Percentiles rank a stretch among this genome's conserved stretches.
phyloP scores from a whole-genome alignment of 2,888 invertebrate genomes.

The Ichneumoninae sp. region DNA sequence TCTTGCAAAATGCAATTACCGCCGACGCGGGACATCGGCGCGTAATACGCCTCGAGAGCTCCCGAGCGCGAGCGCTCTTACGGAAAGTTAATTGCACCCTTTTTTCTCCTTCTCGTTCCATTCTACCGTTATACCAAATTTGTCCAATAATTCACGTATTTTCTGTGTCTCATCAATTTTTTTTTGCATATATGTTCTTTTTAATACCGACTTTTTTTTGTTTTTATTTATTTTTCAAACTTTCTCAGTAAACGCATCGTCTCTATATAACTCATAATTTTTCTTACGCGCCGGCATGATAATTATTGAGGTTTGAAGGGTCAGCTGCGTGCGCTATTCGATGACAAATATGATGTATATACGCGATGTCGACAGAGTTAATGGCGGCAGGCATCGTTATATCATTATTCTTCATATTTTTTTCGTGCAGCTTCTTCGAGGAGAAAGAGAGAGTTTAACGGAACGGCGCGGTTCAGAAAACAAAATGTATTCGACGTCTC shows the following conservation, averaged over 20 bases:
- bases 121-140: conserved; percentile 57
- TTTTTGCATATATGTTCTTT: conserved; percentile 26
- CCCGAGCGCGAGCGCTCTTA: conserved; percentile 66
- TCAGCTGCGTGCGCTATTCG: conserved; percentile 12
- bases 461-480: conserved; percentile 32
- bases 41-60: conserved; percentile 65
- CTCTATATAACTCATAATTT: conserved; percentile 26
- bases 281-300: conserved; percentile 16
- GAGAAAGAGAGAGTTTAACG: conserved; percentile 46
- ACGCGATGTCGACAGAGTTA: conserved; percentile 64
- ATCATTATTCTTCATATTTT: conserved; percentile 27
- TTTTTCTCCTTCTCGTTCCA: conserved; percentile 31
- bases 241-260: conserved; percentile 30
- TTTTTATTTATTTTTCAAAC: conserved; percentile 32
- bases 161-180: conserved; percentile 28
- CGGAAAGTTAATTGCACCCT: conserved; percentile 80
- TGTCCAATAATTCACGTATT: conserved; percentile 62
- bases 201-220: conserved; percentile 7
- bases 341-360: conserved; percentile 26
- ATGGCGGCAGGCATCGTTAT: conserved; percentile 71
- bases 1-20: conserved; percentile 82
- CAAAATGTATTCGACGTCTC: conserved; percentile 49
- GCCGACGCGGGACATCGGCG: conserved; percentile 80
- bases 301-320: conserved; percentile 41
- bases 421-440: conserved; percentile 12